A percentile compares a stretch with the other conserved stretches of the same genome.
Evolutionary conservation across 2,113 vertebrate species (phyloP).

Genomic region (Glareola pratincola): DNA sequence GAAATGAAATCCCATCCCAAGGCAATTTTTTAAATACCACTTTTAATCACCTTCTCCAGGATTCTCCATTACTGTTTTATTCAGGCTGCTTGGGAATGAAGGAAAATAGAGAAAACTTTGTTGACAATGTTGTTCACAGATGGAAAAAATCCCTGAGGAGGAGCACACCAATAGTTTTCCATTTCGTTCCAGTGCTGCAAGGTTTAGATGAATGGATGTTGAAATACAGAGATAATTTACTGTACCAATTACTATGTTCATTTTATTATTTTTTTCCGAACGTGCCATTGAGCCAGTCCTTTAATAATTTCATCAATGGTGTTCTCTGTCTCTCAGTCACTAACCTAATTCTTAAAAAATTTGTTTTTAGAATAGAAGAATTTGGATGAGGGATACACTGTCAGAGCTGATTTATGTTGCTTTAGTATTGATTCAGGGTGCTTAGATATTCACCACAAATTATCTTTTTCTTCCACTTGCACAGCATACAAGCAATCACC

Average conservation of each 20-base stretch:
- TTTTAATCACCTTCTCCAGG: background rate
- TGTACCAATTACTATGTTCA: background rate
- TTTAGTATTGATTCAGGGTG: constrained; percentile 25
- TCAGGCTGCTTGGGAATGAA: background rate
- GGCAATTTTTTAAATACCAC: background rate
- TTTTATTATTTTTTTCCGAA: constrained; percentile 12
- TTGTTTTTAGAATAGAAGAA: constrained; percentile 30
- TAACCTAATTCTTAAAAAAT: background rate
- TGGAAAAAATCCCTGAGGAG: background rate
- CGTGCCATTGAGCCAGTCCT: background rate
- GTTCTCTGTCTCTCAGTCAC: constrained; percentile 1
- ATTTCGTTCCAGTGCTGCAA: background rate
- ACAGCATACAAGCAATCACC: constrained; percentile 23
- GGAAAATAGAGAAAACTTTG: background rate
- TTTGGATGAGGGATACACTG: constrained; percentile 25
- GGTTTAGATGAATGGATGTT: background rate
- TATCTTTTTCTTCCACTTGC: constrained; percentile 13
- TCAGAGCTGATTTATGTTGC: constrained; percentile 38
- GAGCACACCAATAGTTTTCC: background rate
- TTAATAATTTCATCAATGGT: constrained; percentile 27
- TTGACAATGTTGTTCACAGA: background rate
- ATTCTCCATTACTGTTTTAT: background rate
- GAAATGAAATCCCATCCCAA: constrained; percentile 3
- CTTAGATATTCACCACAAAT: constrained; percentile 38
- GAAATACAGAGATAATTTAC: background rate